These are phyloP conservation scores for Drosophila picticornis DNA, from an alignment of 2,888 invertebrate species.

Conservation along the genomic window DNA sequence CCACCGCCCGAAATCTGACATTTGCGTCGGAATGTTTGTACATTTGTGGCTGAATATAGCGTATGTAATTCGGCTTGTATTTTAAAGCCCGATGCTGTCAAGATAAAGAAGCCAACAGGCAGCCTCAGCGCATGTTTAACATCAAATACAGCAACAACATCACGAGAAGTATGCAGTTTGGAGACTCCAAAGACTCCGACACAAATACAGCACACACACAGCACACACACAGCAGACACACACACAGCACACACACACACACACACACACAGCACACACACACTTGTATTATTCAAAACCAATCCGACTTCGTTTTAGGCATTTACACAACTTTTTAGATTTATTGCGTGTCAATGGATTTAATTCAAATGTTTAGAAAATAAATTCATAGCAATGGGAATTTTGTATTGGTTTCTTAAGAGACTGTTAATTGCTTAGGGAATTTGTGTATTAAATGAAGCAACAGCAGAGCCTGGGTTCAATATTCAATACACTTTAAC, in stretches of 20 bases:
- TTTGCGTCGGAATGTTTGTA: constrained; percentile 60
- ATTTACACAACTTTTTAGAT: background rate
- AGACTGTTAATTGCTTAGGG: background rate
- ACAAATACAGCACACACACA: background rate
- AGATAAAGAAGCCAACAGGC: constrained; percentile 66
- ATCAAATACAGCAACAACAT: constrained; percentile 31
- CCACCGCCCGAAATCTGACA: constrained; percentile 2
- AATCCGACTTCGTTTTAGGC: constrained; percentile 39
- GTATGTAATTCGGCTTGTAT: constrained; percentile 60
- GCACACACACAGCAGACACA: background rate
- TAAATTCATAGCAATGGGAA: background rate
- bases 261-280: background rate
- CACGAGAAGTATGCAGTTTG: constrained; percentile 39
- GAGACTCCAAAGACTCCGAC: constrained; percentile 25
- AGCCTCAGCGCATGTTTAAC: constrained; percentile 69
- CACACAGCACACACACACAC: background rate
- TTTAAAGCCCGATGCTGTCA: constrained; percentile 78
- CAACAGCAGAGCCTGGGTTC: background rate
- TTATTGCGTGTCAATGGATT: constrained; percentile 2
- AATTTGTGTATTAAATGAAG: background rate
- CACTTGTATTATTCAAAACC: constrained; percentile 3
- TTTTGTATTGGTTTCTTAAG: background rate
- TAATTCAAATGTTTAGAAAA: constrained; percentile 4
- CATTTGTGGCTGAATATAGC: constrained; percentile 52
- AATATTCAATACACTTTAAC: background rate